These are phyloP conservation scores for Hermaeophaga mercurialis DNA, from an alignment of 2,888 invertebrate species.

Conservation along the genomic window DNA sequence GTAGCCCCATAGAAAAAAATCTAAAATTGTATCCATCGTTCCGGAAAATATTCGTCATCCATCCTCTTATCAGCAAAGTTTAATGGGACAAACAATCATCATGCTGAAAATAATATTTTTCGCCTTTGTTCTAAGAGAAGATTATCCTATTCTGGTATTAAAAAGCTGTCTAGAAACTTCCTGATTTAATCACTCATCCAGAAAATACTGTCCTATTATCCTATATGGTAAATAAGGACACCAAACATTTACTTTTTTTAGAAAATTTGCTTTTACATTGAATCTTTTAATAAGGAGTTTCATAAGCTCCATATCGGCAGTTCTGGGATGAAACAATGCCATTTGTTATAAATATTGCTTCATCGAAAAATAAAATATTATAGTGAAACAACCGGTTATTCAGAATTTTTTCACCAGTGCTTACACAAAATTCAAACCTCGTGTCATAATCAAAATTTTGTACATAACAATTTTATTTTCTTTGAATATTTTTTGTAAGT, in stretches of 20 bases:
- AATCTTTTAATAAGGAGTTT: slow-evolving; percentile 23
- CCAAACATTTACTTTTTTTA: slow-evolving; percentile 26
- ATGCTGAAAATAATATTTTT: slow-evolving; percentile 7
- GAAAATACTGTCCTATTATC: background rate
- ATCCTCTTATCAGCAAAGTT: too few species aligned
- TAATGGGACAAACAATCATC: background rate
- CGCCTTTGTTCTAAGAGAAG: background rate
- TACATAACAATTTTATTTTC: background rate
- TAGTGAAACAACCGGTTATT: slow-evolving; percentile 3
- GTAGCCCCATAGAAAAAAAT: too few species aligned
- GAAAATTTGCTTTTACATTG: slow-evolving; percentile 24
- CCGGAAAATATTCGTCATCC: too few species aligned
- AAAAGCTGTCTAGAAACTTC: background rate
- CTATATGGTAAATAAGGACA: slow-evolving; percentile 2
- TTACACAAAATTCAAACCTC: slow-evolving; percentile 1
- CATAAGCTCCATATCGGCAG: slow-evolving; percentile 21
- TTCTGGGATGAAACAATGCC: slow-evolving; percentile 26
- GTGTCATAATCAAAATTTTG: slow-evolving; percentile 1
- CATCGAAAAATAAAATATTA: slow-evolving; percentile 23
- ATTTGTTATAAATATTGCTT: slow-evolving; percentile 24
- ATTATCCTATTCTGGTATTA: background rate
- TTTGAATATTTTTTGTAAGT: slow-evolving; percentile 2
- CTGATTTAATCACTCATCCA: too few species aligned
- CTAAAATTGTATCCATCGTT: too few species aligned
- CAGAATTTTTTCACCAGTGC: slow-evolving; percentile 16